Conservation (phyloP, 2,797 vertebrate species). For the Rhynchotus rufescens region DNA sequence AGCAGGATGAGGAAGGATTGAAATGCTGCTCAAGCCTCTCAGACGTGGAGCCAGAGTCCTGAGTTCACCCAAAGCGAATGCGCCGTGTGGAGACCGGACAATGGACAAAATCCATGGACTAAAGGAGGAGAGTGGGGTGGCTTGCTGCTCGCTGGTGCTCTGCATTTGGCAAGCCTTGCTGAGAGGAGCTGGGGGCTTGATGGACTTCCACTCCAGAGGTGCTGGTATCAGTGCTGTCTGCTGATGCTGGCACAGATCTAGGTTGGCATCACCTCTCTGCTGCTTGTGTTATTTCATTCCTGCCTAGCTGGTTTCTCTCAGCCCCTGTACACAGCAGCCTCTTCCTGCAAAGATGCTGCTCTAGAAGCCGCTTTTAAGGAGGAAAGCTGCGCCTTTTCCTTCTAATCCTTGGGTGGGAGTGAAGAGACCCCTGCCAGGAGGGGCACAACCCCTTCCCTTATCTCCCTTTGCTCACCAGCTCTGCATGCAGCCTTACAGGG, state of each 20-base stretch:
- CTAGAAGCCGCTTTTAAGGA: no score
- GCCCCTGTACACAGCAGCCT: background rate
- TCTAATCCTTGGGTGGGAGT: no score
- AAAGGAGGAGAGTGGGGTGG: no score
- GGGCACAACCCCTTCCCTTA: no score
- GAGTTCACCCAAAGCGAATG: background rate
- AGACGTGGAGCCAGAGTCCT: fast-evolving
- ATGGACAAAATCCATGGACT: no score
- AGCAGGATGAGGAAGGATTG: background rate
- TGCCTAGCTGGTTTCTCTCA: background rate
- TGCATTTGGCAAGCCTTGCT: no score
- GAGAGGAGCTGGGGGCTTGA: background rate
- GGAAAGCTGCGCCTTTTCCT: no score
- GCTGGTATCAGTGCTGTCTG: background rate
- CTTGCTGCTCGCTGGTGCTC: no score
- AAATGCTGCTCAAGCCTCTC: background rate
- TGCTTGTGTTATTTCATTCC: background rate
- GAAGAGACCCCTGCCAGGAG: no score
- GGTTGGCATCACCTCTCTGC: background rate
- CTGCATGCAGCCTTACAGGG: no score
- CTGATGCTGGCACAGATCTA: background rate
- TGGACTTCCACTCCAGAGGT: fast-evolving
- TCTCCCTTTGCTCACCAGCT: no score
- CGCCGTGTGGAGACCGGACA: background rate
- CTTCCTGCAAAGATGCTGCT: background rate